A percentile compares a stretch with the other conserved stretches of the same genome.
phyloP scores from a whole-genome alignment of 2,113 vertebrate genomes.

The Sinocyclocheilus grahami region DNA sequence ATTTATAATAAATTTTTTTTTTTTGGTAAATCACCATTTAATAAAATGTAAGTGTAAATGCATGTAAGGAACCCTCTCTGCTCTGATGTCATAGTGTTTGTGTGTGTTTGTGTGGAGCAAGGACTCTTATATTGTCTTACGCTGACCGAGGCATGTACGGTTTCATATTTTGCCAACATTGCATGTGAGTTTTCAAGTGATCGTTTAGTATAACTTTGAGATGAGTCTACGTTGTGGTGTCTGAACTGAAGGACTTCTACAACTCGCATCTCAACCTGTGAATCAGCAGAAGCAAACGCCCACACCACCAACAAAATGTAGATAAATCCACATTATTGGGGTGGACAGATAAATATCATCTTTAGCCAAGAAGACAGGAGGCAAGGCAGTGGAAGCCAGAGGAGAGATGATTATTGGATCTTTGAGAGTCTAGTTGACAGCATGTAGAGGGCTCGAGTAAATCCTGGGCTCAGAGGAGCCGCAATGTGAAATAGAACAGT shows the following conservation, averaged over 20 bases:
- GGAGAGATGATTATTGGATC: conserved; percentile 39
- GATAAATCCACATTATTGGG: conserved; percentile 19
- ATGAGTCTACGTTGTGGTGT: conserved; percentile 15
- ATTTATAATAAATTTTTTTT: no score
- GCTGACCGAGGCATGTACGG: neutral
- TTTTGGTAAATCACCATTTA: neutral
- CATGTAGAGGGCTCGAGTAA: conserved; percentile 52
- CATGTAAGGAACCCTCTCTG: neutral
- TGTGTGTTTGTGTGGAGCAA: neutral
- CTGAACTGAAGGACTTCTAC: conserved; percentile 7
- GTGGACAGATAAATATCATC: conserved; percentile 26
- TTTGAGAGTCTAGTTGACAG: conserved; percentile 50
- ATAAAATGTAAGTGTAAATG: neutral
- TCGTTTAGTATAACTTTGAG: conserved; percentile 43
- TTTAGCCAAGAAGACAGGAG: conserved; percentile 30
- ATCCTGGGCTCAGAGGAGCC: conserved; percentile 54
- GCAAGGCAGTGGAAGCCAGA: conserved; percentile 33
- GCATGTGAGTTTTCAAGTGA: conserved; percentile 62
- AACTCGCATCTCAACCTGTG: conserved; percentile 12
- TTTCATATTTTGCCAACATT: conserved; percentile 43
- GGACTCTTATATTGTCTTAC: conserved; percentile 7
- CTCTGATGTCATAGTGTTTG: neutral
- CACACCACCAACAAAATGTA: neutral
- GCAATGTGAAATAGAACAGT: conserved; percentile 54
- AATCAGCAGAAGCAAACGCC: conserved; percentile 22